Conservation (phyloP, 2,797 vertebrate species). For the Acanthiza pusilla region DNA sequence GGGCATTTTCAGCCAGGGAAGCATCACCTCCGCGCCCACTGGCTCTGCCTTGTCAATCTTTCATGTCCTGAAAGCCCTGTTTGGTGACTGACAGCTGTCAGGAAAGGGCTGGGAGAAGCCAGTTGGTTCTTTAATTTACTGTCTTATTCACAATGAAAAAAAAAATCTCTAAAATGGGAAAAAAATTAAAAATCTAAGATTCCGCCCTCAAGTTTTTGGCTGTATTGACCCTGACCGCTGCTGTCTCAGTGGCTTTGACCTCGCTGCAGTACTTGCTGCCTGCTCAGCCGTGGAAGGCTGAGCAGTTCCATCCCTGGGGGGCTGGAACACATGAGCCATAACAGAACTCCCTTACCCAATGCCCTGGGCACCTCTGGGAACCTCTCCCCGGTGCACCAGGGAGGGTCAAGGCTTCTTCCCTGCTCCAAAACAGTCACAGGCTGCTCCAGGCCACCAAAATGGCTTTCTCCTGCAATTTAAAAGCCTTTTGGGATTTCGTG, state of each 20-base stretch:
- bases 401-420: neutral
- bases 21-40: accelerated
- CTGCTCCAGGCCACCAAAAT: neutral
- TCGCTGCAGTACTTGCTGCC: neutral
- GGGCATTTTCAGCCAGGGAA: neutral
- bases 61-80: neutral
- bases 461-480: neutral
- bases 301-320: neutral
- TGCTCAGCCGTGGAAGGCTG: neutral
- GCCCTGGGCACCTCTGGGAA: neutral
- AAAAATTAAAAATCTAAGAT: neutral
- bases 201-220: neutral
- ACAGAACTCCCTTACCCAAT: neutral
- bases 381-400: accelerated
- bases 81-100: neutral
- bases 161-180: accelerated
- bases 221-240: neutral
- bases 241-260: neutral
- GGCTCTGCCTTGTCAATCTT: neutral
- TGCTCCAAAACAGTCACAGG: accelerated
- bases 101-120: neutral
- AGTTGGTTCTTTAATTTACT: neutral
- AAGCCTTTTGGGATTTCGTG: neutral
- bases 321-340: accelerated
- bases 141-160: neutral